Evolutionary conservation across 2,113 vertebrate genomes (phyloP).

Genomic region (Plotosus lineatus): DNA sequence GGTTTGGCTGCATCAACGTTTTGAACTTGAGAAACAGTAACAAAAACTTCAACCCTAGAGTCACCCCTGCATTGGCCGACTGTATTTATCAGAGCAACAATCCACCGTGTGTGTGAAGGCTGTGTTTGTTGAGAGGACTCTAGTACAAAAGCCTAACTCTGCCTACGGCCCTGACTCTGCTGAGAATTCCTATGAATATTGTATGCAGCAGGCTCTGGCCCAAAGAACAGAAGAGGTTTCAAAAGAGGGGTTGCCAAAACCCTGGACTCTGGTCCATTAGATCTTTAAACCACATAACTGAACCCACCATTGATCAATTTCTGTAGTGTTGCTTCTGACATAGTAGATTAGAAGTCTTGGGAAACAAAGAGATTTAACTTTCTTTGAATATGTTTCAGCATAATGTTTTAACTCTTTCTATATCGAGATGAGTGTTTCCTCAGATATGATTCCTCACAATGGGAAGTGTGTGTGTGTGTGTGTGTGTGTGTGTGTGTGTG

Average conservation of each 20-base stretch:
- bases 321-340: neutral
- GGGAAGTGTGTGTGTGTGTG: neutral
- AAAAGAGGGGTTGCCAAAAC: neutral
- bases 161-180: neutral
- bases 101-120: neutral
- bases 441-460: neutral
- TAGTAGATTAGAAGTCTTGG: neutral
- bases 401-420: neutral
- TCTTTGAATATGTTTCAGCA: neutral
- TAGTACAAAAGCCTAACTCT: neutral
- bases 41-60: conserved; percentile 45
- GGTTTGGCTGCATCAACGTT: conserved; percentile 29
- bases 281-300: conserved; percentile 13
- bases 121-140: neutral
- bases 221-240: neutral
- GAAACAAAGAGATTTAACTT: neutral
- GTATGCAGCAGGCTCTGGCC: neutral
- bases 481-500: too few species aligned
- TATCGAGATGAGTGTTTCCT: neutral
- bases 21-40: conserved; percentile 48
- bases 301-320: conserved; percentile 3
- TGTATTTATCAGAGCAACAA: conserved; percentile 11
- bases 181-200: neutral
- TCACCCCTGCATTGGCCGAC: conserved; percentile 60
- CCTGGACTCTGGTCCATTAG: neutral